Percentiles rank a stretch among this genome's conserved stretches.
Evolutionary conservation across 2,797 vertebrate species (phyloP).

Genomic region (Neoniphon sammara): DNA sequence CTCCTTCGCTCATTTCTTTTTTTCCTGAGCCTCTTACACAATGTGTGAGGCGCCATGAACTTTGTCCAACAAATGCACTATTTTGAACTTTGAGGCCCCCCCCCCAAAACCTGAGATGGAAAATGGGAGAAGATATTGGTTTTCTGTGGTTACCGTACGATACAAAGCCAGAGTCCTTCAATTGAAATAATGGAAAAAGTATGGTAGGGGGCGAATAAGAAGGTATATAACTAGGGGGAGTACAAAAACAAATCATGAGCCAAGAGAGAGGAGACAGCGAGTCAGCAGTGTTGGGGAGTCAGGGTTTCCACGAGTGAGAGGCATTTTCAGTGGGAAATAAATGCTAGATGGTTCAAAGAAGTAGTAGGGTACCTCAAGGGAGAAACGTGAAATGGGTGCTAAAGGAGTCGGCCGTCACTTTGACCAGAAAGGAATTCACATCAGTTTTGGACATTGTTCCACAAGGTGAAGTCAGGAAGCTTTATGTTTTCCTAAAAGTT

Average conservation of each 20-base stretch:
- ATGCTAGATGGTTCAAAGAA: slow-evolving; percentile 41
- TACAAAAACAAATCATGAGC: slow-evolving; percentile 60
- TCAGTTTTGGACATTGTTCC: slow-evolving; percentile 71
- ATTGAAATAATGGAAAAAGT: slow-evolving; percentile 57
- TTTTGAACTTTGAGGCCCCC: slow-evolving; percentile 3
- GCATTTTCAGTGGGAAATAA: slow-evolving; percentile 46
- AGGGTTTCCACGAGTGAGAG: slow-evolving; percentile 64
- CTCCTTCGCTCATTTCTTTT: not conserved
- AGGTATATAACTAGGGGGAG: slow-evolving; percentile 42
- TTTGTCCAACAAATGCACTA: slow-evolving; percentile 16
- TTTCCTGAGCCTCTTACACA: slow-evolving; percentile 1
- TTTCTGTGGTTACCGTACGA: slow-evolving; percentile 42
- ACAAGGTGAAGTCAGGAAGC: slow-evolving; percentile 73
- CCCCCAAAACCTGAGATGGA: slow-evolving; percentile 33
- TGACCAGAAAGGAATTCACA: slow-evolving; percentile 72
- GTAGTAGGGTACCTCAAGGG: slow-evolving; percentile 34
- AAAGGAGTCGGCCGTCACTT: slow-evolving; percentile 46
- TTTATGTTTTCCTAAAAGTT: slow-evolving; percentile 67
- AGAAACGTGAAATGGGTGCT: slow-evolving; percentile 43
- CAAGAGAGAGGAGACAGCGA: slow-evolving; percentile 55
- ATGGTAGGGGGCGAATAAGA: slow-evolving; percentile 23
- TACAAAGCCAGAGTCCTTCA: slow-evolving; percentile 34
- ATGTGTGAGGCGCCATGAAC: not conserved
- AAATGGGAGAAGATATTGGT: slow-evolving; percentile 30
- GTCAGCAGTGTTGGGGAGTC: slow-evolving; percentile 55